These are phyloP conservation scores for Vanessa tameamea DNA, from an alignment of 1,140 invertebrate genomes.

Conservation along the genomic window DNA sequence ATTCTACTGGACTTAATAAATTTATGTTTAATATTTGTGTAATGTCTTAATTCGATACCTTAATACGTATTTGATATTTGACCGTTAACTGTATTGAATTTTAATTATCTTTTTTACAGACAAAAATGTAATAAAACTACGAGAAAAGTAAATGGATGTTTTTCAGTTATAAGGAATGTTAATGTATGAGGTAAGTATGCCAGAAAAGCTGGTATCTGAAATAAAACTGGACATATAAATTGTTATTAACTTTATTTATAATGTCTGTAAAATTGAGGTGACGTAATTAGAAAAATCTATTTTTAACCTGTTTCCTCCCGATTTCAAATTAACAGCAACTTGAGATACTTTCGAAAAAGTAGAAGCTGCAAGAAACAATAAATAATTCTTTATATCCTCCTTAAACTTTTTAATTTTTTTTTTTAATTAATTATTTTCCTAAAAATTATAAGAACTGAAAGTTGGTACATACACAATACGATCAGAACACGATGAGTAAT, in stretches of 20 bases:
- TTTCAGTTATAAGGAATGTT: slow-evolving; percentile 57
- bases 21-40: slow-evolving; percentile 58
- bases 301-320: slow-evolving; percentile 83
- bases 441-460: too few relatives aligned
- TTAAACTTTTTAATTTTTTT: too few relatives aligned
- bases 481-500: too few relatives aligned
- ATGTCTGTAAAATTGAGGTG: slow-evolving; percentile 79
- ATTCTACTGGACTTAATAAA: slow-evolving; percentile 65
- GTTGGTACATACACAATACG: too few relatives aligned
- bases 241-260: slow-evolving; percentile 54
- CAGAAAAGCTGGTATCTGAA: slow-evolving; percentile 15
- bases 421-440: too few relatives aligned
- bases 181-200: slow-evolving; percentile 43
- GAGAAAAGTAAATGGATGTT: slow-evolving; percentile 61
- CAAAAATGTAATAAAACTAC: slow-evolving; percentile 26
- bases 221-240: slow-evolving; percentile 26
- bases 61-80: slow-evolving; percentile 11
- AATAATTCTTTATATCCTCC: not conserved
- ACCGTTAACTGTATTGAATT: not conserved
- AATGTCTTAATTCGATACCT: slow-evolving; percentile 59
- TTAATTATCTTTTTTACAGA: slow-evolving; percentile 27
- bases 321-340: slow-evolving; percentile 84
- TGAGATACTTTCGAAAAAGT: slow-evolving; percentile 84
- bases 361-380: slow-evolving; percentile 80
- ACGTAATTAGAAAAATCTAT: slow-evolving; percentile 85